Evolutionary conservation across 2,888 invertebrate species (phyloP).

Genomic region (Caenorhabditis parvicauda): DNA sequence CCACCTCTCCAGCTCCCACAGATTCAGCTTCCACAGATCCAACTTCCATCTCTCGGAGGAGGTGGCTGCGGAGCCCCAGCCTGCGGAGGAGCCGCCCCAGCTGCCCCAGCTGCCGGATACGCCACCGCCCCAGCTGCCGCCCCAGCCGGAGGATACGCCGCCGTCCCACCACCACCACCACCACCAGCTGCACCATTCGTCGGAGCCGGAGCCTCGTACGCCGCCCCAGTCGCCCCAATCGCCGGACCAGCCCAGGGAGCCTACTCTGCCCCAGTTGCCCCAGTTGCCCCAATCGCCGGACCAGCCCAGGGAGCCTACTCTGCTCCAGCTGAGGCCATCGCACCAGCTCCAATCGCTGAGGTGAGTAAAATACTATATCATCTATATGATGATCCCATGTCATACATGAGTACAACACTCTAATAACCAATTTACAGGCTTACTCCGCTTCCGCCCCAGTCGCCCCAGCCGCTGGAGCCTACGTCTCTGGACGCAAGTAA

Average conservation of each 20-base stretch:
- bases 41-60: conserved; percentile 34
- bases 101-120: conserved; percentile 15
- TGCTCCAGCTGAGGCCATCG: conserved; percentile 14
- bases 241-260: conserved; percentile 6
- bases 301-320: conserved; percentile 5
- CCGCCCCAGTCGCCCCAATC: conserved; percentile 9
- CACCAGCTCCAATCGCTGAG: too few relatives aligned
- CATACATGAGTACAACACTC: too few relatives aligned
- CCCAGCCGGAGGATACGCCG: conserved; percentile 10
- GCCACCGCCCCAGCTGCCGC: conserved; percentile 28
- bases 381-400: too few relatives aligned
- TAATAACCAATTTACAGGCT: too few relatives aligned
- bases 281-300: conserved; percentile 5
- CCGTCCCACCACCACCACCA: conserved; percentile 7
- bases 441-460: too few relatives aligned
- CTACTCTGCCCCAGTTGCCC: conserved; percentile 12
- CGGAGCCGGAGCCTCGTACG: conserved; percentile 7
- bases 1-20: too few relatives aligned
- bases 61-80: conserved; percentile 33
- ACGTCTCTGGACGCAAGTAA: too few relatives aligned
- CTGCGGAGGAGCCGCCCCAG: background rate
- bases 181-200: conserved; percentile 6
- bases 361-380: too few relatives aligned
- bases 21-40: conserved; percentile 30
- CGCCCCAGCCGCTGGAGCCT: too few relatives aligned